Conservation (phyloP, 2,113 vertebrate genomes). For the Lophochroa leadbeateri region DNA sequence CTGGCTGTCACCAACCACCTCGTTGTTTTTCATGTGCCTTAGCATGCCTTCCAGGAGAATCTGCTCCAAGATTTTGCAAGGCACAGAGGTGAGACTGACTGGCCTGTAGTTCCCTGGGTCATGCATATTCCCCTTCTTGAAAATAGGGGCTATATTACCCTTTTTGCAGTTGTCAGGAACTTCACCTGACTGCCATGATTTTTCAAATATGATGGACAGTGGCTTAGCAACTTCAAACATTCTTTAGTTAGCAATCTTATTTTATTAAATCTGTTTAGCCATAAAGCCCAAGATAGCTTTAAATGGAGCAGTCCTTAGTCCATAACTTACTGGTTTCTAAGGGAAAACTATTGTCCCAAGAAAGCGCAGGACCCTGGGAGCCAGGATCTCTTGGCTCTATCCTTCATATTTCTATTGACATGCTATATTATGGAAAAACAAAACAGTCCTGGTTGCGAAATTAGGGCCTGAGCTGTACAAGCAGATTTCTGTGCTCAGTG, state of each 20-base stretch:
- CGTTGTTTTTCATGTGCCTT: too few species aligned
- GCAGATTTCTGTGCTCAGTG: not conserved
- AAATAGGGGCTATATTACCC: too few species aligned
- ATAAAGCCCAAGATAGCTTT: not conserved
- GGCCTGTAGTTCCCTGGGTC: too few species aligned
- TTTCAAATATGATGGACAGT: too few species aligned
- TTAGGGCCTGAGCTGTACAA: not conserved
- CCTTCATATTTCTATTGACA: constrained; percentile 29
- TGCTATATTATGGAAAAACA: constrained; percentile 34
- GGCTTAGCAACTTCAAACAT: not conserved
- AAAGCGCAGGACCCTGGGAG: not conserved
- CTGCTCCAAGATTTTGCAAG: too few species aligned
- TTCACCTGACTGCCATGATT: too few species aligned
- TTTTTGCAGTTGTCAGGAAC: too few species aligned
- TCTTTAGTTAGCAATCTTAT: not conserved
- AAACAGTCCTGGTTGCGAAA: constrained; percentile 11
- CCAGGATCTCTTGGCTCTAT: constrained; percentile 33
- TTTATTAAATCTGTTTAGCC: constrained; percentile 4
- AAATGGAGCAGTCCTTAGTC: not conserved
- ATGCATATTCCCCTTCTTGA: too few species aligned
- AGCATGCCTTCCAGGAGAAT: too few species aligned
- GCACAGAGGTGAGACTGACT: too few species aligned
- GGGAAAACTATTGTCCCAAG: constrained; percentile 22
- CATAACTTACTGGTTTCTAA: constrained; percentile 33
- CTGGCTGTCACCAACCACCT: too few species aligned